Percentiles rank a stretch among this genome's conserved stretches.
Conservation (phyloP, 2,797 vertebrate species). For the Amphiprion clarkii region DNA sequence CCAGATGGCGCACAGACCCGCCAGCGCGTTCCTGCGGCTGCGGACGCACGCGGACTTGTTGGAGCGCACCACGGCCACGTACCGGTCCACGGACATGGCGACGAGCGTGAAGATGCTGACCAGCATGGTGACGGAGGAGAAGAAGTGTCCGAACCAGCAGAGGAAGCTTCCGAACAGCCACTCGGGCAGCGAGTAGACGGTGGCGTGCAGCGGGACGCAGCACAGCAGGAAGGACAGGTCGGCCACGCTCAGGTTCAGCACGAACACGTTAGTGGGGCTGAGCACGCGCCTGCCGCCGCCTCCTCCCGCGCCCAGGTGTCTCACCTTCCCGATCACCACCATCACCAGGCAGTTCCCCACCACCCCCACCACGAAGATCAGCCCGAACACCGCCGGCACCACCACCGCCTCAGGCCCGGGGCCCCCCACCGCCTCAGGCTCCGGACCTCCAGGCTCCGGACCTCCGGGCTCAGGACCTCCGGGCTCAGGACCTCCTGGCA, state of each 20-base stretch:
- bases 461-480: constrained; percentile 32
- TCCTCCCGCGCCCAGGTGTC: constrained; percentile 28
- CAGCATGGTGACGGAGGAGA: constrained; percentile 86
- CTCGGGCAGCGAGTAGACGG: constrained; percentile 87
- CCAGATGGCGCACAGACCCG: constrained; percentile 85
- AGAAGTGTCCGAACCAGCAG: constrained; percentile 88
- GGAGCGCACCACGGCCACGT: constrained; percentile 89
- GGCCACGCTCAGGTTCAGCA: constrained; percentile 90
- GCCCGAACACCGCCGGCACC: constrained; percentile 87
- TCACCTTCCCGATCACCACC: constrained; percentile 83
- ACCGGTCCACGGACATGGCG: constrained; percentile 91
- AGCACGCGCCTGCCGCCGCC: constrained; percentile 34
- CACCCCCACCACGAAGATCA: constrained; percentile 89
- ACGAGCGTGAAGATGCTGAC: constrained; percentile 92
- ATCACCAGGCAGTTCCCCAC: constrained; percentile 88
- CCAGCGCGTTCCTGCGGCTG: constrained; percentile 84
- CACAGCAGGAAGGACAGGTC: constrained; percentile 88
- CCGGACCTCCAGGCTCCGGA: background rate
- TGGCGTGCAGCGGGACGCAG: constrained; percentile 87
- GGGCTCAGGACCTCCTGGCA: background rate
- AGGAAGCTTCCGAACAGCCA: constrained; percentile 90
- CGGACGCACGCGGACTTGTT: constrained; percentile 79
- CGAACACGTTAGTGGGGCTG: constrained; percentile 89
- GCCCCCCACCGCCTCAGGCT: constrained; percentile 76
- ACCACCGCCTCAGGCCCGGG: constrained; percentile 79